Base-by-base conservation (phyloP, 2,113 vertebrate genomes). In the Phylloscopus trochilus region DNA sequence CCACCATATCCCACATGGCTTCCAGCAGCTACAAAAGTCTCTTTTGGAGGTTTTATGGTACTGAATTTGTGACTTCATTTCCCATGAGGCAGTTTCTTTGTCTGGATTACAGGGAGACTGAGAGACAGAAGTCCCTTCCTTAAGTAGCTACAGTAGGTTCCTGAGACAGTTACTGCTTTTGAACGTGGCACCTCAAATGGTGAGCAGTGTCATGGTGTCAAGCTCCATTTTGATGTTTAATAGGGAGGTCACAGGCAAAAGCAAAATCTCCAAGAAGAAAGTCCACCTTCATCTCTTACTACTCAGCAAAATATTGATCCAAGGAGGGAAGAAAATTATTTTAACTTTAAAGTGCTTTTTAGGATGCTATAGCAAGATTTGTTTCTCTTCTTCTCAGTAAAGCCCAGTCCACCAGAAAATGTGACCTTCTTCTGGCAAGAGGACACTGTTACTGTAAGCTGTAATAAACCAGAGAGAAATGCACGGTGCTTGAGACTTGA, bases 391-490 rank as follows among this genome's bases (percentile, higher is more conserved):
- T 59, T 60, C 31, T 31, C 30, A 98, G 98, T 98, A 89, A 97
- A 97, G 43, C 98, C 97, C 8, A 77, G 28, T 11, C 31, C 49
- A 55, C 97, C 96, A 3, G 59, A 76, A 52, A 95, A 94, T 8
- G 86, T 97, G 81, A 92, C 17, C 5, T 97, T 97, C 88, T 47
- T 28, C 21, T 98, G 97, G 98, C 52, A 39, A 4, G 59, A 67
- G 3, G 95, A 97, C 4, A 64, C 73, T 0, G 75, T 97, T 23
- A 96, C 44, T 7, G 76, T 97, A 55, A 91, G 76, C 15, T 97
- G 96, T 44, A 97, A 90, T 11, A 88, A 84, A 90, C 66, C 95
- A 18, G 1, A 59, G 4, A 62, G 56, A 74, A 19, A 7, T 55
- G 58, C 41, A 12, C 5, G 2, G 2, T 96, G 90, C 19, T 88